Percentiles rank a stretch among this genome's conserved stretches.
Conservation (phyloP, 1,140 invertebrate genomes). For the Mizuhopecten yessoensis region DNA sequence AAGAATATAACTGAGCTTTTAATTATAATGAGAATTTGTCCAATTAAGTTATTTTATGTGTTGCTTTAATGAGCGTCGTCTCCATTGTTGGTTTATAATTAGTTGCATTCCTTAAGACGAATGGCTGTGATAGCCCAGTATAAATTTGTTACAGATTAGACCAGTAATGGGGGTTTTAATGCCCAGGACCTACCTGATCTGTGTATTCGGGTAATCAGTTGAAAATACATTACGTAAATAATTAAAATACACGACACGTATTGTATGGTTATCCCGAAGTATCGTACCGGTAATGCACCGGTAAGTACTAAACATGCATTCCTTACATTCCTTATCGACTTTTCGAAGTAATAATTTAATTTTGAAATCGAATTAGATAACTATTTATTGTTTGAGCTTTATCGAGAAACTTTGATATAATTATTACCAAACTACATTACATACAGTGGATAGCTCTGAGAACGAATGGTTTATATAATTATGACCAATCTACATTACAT, state of each 20-base stretch:
- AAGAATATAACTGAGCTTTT: background rate
- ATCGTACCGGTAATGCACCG: no score
- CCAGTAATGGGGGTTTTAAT: background rate
- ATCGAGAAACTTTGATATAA: no score
- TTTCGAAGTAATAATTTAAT: no score
- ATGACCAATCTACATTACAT: no score
- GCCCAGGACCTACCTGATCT: background rate
- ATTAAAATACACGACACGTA: background rate
- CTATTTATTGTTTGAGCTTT: no score
- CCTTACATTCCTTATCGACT: background rate
- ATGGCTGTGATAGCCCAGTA: background rate
- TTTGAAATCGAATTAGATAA: no score
- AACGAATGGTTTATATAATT: no score
- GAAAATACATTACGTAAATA: slow-evolving; percentile 1
- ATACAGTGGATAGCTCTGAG: no score
- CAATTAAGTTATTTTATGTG: background rate
- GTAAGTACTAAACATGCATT: no score
- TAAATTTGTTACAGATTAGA: background rate
- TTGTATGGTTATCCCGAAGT: background rate
- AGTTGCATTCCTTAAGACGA: background rate
- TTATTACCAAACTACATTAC: no score
- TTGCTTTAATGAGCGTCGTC: background rate
- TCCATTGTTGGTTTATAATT: slow-evolving; percentile 2
- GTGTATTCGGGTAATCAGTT: background rate
- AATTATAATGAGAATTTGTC: slow-evolving; percentile 8